Evolutionary conservation across 92 coral and sea anemone genomes (phyloP), one percentile per base, ranked within the genome.

Genomic region (Epizoanthus rinbou): DNA sequence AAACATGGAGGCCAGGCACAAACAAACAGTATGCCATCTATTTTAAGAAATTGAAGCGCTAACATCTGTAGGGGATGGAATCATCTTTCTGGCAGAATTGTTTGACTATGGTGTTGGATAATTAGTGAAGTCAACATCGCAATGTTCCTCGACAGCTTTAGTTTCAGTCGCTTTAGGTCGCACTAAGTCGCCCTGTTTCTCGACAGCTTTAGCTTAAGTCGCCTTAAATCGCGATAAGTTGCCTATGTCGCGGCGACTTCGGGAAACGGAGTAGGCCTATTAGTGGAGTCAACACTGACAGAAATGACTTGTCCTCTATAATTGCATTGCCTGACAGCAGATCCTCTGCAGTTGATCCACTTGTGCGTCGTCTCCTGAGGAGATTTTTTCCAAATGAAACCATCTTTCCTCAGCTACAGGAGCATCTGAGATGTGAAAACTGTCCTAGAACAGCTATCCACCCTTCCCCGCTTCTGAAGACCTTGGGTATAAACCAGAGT

Each of bases 341-440:
- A 0, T 18, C 65, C 31, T 28, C 2, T 28, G 31, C 31, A 28
- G 8, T 17, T 60, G 28, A 60, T 10, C 65, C 65, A 19, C 8
- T 60, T 3, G 65, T 60, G 24, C 11, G 22, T 18, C 65, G 65
- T 19, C 28, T 60, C 11, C 31, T 60, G 8, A 60, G 11, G 25
- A 23, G 22, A n/a, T n/a, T 28, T 60, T 15, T 60, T 60, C 19
- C 28, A 23, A 60, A 19, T 28, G 31, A 28, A 28, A 19, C 25
- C 65, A 4, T n/a, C 25, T 14, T 10, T 60, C 8, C 28, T 8
- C 28, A 70, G 87, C 2, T 79, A 89, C 56, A n/a, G 74, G 25
- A 80, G 57, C 35, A 86, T 86, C 28, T 91, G 89, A 89, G 89
- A 92, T 84, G 87, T 92, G 3, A 37, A 86, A 16, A 76, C 45